Evolutionary conservation across 2,797 vertebrate genomes (phyloP).

Genomic region (Falco columbarius): DNA sequence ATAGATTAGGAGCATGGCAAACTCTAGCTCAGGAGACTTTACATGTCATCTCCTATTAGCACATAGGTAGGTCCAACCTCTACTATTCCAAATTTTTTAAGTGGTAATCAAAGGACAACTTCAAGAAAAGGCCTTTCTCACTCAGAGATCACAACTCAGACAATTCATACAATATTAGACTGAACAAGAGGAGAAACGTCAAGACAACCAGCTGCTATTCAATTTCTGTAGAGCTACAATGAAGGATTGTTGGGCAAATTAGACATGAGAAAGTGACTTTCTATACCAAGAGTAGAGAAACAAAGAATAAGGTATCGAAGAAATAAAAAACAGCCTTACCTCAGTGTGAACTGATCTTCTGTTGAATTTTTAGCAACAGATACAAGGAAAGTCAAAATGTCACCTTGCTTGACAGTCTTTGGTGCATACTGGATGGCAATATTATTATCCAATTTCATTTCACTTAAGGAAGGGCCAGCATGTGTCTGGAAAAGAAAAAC

Average conservation of each 20-base stretch:
- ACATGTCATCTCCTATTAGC: not conserved
- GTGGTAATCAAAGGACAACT: not conserved
- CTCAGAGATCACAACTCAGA: not conserved
- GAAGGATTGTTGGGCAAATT: not conserved
- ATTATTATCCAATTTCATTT: conserved; percentile 86
- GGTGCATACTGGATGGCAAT: conserved; percentile 85
- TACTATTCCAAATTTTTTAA: not conserved
- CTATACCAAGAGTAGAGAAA: not conserved
- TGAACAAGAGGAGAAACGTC: not conserved
- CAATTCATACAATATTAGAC: not conserved
- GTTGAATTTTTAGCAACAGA: conserved; percentile 84
- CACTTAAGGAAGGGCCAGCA: conserved; percentile 78
- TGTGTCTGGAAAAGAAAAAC: conserved; percentile 86
- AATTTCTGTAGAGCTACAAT: not conserved
- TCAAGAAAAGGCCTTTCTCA: not conserved
- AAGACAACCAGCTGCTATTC: not conserved
- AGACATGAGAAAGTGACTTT: not conserved
- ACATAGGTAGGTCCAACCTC: not conserved
- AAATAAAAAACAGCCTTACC: conserved; percentile 76
- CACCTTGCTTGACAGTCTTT: conserved; percentile 84
- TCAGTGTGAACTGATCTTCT: conserved; percentile 88
- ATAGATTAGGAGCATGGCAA: not conserved
- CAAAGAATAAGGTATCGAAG: not conserved
- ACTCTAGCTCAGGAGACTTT: not conserved
- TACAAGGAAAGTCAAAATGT: conserved; percentile 88